Base-by-base conservation (phyloP, 2,888 invertebrate species). In the Phaedon cochleariae region DNA sequence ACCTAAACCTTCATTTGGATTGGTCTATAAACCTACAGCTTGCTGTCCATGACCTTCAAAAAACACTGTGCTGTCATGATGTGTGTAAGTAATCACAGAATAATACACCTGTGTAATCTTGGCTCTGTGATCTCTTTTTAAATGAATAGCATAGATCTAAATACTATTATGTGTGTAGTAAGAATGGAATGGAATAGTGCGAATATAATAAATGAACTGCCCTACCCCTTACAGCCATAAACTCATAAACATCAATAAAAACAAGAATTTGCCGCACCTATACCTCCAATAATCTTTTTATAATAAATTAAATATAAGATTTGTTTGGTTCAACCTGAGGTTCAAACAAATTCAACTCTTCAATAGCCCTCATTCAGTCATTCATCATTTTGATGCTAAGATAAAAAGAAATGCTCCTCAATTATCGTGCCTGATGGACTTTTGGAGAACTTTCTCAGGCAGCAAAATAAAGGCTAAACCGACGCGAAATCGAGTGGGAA, bases 211-310 rank as follows among this genome's bases (percentile, higher is more conserved):
- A 26, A 45, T 17, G 46, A 45, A 26, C 22, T 57, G 57, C 57
- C 57, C 57, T 57, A 45, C 57, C 57, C n/a, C n/a, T n/a, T n/a
- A n/a, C n/a, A n/a, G n/a, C n/a, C n/a, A n/a, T n/a, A n/a, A n/a
- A n/a, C n/a, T 57, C 41, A 15, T 18, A 45, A 18, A 57, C 57
- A 29, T 57, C 57, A 65, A 62, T 59, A 65, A 65, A 62, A 5
- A 26, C 59, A 62, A 65, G 62, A 62, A 65, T 59, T 65, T 62
- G 65, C 65, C 65, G 65, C 65, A 62, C 62, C 65, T 61, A 52
- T 12, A 2, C 15, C 52, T 62, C 34, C 49, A 61, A 34, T 65
- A 54, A n/a, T n/a, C n/a, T 60, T 57, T 57, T 41, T 57, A 52
- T 34, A 53, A 48, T 58, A 48, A 55, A 55, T 41, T n/a, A n/a